phyloP scores from a whole-genome alignment of 2,888 invertebrate species.

The Melinaea marsaeus region DNA sequence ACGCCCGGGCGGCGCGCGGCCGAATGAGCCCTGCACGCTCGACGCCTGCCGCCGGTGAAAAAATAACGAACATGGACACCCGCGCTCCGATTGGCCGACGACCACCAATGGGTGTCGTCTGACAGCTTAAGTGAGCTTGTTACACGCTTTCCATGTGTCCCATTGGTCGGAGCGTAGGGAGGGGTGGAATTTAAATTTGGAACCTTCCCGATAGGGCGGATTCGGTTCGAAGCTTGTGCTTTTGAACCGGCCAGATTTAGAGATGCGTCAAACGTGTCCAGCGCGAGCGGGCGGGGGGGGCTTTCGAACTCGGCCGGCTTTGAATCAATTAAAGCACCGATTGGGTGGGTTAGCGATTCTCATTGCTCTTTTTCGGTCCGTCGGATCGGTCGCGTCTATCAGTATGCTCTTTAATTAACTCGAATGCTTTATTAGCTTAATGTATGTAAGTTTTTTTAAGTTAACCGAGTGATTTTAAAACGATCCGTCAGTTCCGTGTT shows the following conservation, averaged over 20 bases:
- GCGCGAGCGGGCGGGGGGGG: slow-evolving; percentile 42
- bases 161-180: slow-evolving; percentile 53
- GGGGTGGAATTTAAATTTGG: slow-evolving; percentile 67
- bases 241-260: slow-evolving; percentile 64
- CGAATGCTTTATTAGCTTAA: slow-evolving; percentile 77
- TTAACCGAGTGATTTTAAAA: slow-evolving; percentile 50
- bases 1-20: slow-evolving; percentile 75
- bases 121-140: slow-evolving; percentile 50
- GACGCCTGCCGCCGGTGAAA: slow-evolving; percentile 56
- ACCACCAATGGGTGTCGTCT: slow-evolving; percentile 52
- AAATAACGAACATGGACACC: slow-evolving; percentile 67
- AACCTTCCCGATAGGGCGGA: slow-evolving; percentile 70
- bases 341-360: slow-evolving; percentile 53
- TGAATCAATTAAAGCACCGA: slow-evolving; percentile 69
- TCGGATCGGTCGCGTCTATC: slow-evolving; percentile 44
- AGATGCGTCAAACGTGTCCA: slow-evolving; percentile 53
- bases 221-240: slow-evolving; percentile 57
- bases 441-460: slow-evolving; percentile 60
- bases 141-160: slow-evolving; percentile 46
- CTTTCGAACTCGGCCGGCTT: slow-evolving; percentile 63
- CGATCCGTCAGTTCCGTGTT: slow-evolving; percentile 39
- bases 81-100: slow-evolving; percentile 52
- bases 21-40: slow-evolving; percentile 61
- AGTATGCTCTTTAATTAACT: slow-evolving; percentile 69
- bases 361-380: slow-evolving; percentile 56